Conservation (phyloP, 2,888 invertebrate species). For the Aelia acuminata region DNA sequence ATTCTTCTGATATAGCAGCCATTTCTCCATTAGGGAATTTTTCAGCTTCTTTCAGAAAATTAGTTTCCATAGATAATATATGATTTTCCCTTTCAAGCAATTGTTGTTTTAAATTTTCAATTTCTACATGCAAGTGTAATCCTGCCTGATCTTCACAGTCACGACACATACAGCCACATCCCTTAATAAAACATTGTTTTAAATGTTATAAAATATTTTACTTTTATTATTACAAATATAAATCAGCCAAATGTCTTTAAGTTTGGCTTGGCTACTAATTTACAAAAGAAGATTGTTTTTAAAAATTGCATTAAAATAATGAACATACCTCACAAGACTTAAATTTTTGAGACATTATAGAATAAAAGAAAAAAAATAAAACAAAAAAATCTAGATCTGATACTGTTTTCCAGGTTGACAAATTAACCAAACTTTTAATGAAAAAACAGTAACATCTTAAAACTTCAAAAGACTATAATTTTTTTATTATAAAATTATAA, state of each 20-base stretch:
- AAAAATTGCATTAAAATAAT: background rate
- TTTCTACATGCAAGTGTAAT: conserved; percentile 86
- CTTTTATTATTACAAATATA: background rate
- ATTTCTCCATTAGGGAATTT: conserved; percentile 79
- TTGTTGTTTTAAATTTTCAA: conserved; percentile 87
- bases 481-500: conserved; percentile 43
- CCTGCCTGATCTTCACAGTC: conserved; percentile 70
- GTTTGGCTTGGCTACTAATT: background rate
- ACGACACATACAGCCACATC: conserved; percentile 76
- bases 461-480: background rate
- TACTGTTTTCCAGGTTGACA: conserved; percentile 53
- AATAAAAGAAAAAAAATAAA: conserved; percentile 57
- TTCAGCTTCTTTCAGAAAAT: conserved; percentile 82
- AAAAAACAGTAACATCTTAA: conserved; percentile 16
- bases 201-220: background rate
- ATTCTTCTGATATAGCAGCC: conserved; percentile 85
- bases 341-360: conserved; percentile 68
- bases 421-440: conserved; percentile 64
- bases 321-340: conserved; percentile 66
- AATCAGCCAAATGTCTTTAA: background rate
- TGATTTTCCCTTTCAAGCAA: conserved; percentile 86
- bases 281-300: background rate
- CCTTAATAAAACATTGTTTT: conserved; percentile 68
- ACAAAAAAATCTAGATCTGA: conserved; percentile 29
- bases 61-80: conserved; percentile 88